Evolutionary conservation across 2,113 vertebrate genomes (phyloP).

Genomic region (Hippocampus zosterae): DNA sequence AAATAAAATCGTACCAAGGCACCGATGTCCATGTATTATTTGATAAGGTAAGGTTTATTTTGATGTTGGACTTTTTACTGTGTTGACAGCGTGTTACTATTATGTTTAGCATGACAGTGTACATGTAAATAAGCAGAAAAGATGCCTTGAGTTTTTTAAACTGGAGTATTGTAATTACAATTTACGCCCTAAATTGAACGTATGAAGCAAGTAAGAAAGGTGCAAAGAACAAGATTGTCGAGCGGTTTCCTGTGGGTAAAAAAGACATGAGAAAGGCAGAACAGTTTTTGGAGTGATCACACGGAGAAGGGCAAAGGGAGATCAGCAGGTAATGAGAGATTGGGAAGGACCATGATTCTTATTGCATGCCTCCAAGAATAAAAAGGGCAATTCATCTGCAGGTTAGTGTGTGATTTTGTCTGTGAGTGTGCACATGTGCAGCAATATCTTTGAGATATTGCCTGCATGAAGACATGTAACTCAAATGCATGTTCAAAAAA

Average conservation of each 20-base stretch:
- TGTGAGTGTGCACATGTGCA: constrained; percentile 3
- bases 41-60: no score
- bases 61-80: no score
- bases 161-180: no score
- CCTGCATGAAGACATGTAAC: constrained; percentile 29
- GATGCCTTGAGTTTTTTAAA: no score
- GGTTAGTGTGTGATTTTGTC: constrained; percentile 4
- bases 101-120: no score
- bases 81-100: no score
- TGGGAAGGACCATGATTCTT: constrained; percentile 50
- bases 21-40: no score
- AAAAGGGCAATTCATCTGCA: constrained; percentile 42
- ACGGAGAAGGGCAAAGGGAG: constrained; percentile 14
- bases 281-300: constrained; percentile 23
- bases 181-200: neutral
- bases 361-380: constrained; percentile 57
- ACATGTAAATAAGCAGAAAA: no score
- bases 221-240: constrained; percentile 17
- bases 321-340: constrained; percentile 36
- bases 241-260: constrained; percentile 16
- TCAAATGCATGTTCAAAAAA: constrained; percentile 33
- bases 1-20: no score
- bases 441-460: constrained; percentile 37
- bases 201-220: constrained; percentile 2
- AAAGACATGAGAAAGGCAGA: constrained; percentile 15